A percentile compares a stretch with the other conserved stretches of the same genome.
phyloP scores from a whole-genome alignment of 2,113 vertebrate species.

The Thryonomys swinderianus region DNA sequence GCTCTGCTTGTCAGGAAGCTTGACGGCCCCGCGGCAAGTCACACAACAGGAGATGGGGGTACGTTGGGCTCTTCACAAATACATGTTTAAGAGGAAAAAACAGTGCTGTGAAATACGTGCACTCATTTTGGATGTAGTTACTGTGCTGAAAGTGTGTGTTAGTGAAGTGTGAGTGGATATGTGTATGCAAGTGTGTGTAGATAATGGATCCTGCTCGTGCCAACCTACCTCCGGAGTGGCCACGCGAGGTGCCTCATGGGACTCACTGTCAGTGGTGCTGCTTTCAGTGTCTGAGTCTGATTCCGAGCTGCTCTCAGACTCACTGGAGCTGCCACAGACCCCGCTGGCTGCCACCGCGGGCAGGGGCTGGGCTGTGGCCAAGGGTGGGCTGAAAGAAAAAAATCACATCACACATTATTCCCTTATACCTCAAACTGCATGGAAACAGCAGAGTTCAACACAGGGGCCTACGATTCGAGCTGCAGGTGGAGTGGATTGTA shows the following conservation, averaged over 20 bases:
- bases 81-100: background rate
- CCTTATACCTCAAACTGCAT: background rate
- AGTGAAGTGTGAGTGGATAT: no score
- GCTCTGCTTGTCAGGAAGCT: background rate
- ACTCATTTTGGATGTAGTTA: background rate
- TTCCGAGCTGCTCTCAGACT: constrained; percentile 97
- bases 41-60: background rate
- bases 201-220: background rate
- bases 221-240: constrained; percentile 93
- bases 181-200: background rate
- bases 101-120: background rate
- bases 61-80: background rate
- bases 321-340: constrained; percentile 94
- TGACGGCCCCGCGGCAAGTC: background rate
- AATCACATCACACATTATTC: background rate
- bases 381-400: constrained; percentile 81
- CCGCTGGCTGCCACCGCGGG: constrained; percentile 87
- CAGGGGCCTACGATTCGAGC: background rate
- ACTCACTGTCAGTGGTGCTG: constrained; percentile 96
- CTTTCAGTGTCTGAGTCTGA: constrained; percentile 96
- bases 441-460: background rate
- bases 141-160: background rate
- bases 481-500: background rate
- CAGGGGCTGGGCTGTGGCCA: constrained; percentile 72
- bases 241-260: constrained; percentile 91